phyloP scores from a whole-genome alignment of 1,140 invertebrate genomes.

The Pogonus chalceus region DNA sequence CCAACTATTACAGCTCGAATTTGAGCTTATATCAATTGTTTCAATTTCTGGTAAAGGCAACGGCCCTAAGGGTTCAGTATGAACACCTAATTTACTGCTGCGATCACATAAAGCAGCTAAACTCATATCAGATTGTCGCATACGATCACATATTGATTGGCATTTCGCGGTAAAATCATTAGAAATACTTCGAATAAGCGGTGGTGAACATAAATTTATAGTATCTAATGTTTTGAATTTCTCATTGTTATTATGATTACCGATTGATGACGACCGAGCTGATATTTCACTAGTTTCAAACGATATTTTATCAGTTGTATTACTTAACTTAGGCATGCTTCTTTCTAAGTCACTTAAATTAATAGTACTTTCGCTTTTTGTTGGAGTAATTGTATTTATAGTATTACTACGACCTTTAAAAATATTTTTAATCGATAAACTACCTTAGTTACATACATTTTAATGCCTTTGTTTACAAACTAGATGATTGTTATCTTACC shows the following conservation, averaged over 20 bases:
- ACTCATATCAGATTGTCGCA: background rate
- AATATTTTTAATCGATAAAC: background rate
- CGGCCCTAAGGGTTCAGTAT: background rate
- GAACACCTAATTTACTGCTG: background rate
- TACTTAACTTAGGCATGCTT: background rate
- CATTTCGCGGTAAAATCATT: background rate
- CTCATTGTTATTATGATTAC: slow-evolving; percentile 10
- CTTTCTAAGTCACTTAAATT: slow-evolving; percentile 7
- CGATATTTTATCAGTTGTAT: background rate
- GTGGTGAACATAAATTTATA: background rate
- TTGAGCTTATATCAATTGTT: background rate
- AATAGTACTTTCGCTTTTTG: slow-evolving; percentile 11
- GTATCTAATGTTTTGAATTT: background rate
- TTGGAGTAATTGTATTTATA: slow-evolving; percentile 2
- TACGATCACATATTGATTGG: background rate
- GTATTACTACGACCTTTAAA: slow-evolving; percentile 2
- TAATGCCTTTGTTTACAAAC: too few relatives aligned
- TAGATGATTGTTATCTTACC: background rate
- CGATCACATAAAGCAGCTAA: background rate
- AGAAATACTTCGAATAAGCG: background rate
- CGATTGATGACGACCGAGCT: slow-evolving; percentile 30
- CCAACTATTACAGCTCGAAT: background rate
- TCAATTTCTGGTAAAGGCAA: background rate
- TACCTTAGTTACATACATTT: too few relatives aligned
- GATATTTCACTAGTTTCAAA: slow-evolving; percentile 34